A percentile compares a stretch with the other conserved stretches of the same genome.
These are phyloP conservation scores for Prunella himalayana DNA, from an alignment of 2,113 vertebrate genomes.

Conservation along the genomic window DNA sequence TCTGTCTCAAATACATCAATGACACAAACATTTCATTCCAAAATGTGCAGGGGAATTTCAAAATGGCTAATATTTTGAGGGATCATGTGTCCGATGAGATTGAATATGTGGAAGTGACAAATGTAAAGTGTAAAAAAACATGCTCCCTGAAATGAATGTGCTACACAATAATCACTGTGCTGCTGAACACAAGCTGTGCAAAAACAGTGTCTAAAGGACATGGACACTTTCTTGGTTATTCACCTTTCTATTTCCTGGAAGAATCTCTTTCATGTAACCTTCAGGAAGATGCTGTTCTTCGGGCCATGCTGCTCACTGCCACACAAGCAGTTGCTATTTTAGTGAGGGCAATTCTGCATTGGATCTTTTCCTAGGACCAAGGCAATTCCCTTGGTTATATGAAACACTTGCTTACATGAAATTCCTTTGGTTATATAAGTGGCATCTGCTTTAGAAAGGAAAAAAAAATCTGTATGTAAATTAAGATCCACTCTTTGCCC, in stretches of 20 bases:
- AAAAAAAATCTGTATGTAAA: not conserved
- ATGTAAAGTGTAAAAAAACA: not conserved
- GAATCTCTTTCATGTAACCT: not conserved
- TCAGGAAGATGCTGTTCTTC: not conserved
- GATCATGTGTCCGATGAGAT: rapidly evolving
- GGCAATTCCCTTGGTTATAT: not conserved
- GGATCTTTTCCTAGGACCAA: not conserved
- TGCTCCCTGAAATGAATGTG: rapidly evolving
- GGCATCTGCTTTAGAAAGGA: not conserved
- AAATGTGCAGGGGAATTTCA: not conserved
- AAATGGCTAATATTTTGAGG: not conserved
- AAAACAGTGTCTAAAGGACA: not conserved
- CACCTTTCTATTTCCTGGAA: not conserved
- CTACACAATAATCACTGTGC: not conserved
- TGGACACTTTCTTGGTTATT: not conserved
- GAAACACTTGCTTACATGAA: no score
- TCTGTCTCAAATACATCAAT: not conserved
- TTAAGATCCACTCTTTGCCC: not conserved
- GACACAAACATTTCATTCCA: not conserved
- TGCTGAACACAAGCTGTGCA: not conserved
- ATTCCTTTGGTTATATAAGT: not conserved
- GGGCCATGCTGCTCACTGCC: not conserved
- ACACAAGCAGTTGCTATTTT: rapidly evolving
- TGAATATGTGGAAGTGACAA: not conserved
- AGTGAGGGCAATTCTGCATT: not conserved